Percentiles rank a stretch among this genome's conserved stretches.
Evolutionary conservation across 1,140 invertebrate species (phyloP).

Genomic region (Brachionus angularis): DNA sequence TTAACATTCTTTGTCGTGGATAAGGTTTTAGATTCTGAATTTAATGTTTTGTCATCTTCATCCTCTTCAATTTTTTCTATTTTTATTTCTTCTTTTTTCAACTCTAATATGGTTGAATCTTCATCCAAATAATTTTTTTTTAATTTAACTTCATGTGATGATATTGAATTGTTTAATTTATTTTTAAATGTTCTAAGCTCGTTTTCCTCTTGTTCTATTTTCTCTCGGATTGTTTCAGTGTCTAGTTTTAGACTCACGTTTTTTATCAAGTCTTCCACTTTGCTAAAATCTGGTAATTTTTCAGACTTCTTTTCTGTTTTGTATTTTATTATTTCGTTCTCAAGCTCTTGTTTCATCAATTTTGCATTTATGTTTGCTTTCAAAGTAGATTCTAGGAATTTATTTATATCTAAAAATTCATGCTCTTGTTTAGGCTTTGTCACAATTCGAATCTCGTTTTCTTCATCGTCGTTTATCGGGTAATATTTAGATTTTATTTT

Average conservation of each 20-base stretch:
- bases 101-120: background rate
- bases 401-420: slow-evolving; percentile 20
- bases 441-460: slow-evolving; percentile 14
- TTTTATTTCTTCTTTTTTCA: too few relatives aligned
- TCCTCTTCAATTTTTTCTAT: background rate
- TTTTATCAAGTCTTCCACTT: slow-evolving; percentile 20
- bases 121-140: background rate
- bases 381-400: slow-evolving; percentile 31
- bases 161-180: background rate
- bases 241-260: background rate
- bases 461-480: slow-evolving; percentile 33
- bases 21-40: background rate
- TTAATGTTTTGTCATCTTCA: background rate
- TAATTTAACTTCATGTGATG: too few relatives aligned
- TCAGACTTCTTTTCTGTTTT: background rate
- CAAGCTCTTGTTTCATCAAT: background rate
- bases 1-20: background rate
- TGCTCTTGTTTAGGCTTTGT: slow-evolving; percentile 9
- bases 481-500: slow-evolving; percentile 37
- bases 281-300: background rate
- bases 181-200: background rate
- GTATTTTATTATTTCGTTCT: background rate
- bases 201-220: slow-evolving; percentile 1
- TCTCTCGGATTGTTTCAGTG: background rate
- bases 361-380: slow-evolving; percentile 2